A percentile compares a stretch with the other conserved stretches of the same genome.
These are phyloP conservation scores for Cosmorhoe ocellata DNA, from an alignment of 2,888 invertebrate species.

Conservation along the genomic window DNA sequence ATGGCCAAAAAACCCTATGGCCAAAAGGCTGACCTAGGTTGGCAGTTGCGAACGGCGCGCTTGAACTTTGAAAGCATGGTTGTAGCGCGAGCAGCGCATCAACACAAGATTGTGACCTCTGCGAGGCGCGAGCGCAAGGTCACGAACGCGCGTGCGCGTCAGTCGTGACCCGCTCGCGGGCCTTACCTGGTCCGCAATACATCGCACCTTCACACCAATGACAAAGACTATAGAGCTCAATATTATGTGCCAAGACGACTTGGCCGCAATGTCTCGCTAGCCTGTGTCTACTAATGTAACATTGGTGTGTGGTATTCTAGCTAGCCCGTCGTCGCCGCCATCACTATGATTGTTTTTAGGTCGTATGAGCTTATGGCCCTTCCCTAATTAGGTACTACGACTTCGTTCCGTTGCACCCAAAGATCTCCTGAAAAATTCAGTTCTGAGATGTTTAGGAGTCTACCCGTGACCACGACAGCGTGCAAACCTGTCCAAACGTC, in stretches of 20 bases:
- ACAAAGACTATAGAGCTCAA: constrained; percentile 65
- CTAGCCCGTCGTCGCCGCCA: constrained; percentile 39
- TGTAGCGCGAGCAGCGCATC: constrained; percentile 66
- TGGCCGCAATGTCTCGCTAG: constrained; percentile 54
- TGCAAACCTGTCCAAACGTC: no score
- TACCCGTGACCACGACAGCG: not conserved
- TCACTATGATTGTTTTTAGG: constrained; percentile 51
- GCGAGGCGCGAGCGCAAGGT: constrained; percentile 78
- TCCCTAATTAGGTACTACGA: no score
- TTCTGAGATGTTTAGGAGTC: no score
- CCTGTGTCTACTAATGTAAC: constrained; percentile 52
- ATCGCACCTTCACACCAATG: constrained; percentile 58
- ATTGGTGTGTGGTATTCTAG: constrained; percentile 45
- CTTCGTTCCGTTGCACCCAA: no score
- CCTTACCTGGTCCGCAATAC: constrained; percentile 46
- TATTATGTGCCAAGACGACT: constrained; percentile 49
- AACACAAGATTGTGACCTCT: constrained; percentile 76
- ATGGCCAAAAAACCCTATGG: no score
- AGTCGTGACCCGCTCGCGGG: constrained; percentile 81
- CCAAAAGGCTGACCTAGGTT: constrained; percentile 26
- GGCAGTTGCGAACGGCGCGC: constrained; percentile 32
- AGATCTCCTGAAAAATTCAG: no score
- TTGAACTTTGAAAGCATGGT: constrained; percentile 57
- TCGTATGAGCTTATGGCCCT: constrained; percentile 9
- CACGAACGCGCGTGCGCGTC: constrained; percentile 80